phyloP scores from a whole-genome alignment of 2,888 invertebrate genomes.

The Siphlonurus alternatus region DNA sequence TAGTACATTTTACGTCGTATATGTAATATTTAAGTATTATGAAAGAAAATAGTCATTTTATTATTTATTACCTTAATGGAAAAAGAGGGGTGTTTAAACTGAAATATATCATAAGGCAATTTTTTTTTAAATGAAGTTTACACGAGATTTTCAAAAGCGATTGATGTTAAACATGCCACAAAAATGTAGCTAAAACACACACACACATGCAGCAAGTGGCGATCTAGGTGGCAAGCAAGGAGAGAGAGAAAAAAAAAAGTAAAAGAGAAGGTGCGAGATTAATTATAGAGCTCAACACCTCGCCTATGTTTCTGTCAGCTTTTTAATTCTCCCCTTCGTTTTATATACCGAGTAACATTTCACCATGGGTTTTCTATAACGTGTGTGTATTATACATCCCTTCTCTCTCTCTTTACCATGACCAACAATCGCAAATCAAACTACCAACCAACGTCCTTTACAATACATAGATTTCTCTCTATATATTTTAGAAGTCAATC shows the following conservation, averaged over 20 bases:
- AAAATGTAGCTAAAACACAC: not conserved
- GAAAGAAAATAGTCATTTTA: not conserved
- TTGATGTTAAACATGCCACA: not conserved
- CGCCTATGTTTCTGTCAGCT: not conserved
- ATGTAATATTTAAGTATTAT: not conserved
- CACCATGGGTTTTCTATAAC: too few species aligned
- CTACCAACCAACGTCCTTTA: too few species aligned
- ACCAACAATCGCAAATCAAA: too few species aligned
- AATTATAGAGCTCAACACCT: not conserved
- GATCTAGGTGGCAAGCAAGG: too few species aligned
- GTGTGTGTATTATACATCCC: too few species aligned
- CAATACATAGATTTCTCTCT: too few species aligned
- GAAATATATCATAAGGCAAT: too few species aligned
- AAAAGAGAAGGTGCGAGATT: not conserved
- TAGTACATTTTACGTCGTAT: not conserved
- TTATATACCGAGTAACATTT: too few species aligned
- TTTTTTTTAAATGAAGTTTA: too few species aligned
- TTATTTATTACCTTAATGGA: not conserved
- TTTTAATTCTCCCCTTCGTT: not conserved
- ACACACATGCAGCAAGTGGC: not conserved
- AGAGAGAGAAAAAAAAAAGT: not conserved
- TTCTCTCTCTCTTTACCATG: too few species aligned
- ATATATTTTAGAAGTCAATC: too few species aligned
- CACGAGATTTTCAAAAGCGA: not conserved
- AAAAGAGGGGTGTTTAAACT: not conserved